Percentiles rank a stretch among this genome's conserved stretches.
Conservation (phyloP, 2,113 vertebrate genomes). For the Tursiops truncatus region DNA sequence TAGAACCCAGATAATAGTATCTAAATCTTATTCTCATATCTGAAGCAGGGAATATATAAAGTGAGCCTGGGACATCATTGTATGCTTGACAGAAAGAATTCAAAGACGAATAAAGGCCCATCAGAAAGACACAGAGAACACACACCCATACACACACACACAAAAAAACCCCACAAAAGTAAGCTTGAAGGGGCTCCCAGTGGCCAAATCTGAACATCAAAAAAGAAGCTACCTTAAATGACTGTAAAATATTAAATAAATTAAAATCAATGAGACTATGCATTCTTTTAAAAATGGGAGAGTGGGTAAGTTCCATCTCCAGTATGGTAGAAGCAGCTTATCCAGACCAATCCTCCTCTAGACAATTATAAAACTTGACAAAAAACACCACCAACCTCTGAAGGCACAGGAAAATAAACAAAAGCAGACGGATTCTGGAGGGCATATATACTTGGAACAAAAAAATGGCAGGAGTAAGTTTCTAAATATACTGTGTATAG, state of each 20-base stretch:
- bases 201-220: background rate
- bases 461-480: background rate
- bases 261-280: background rate
- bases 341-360: background rate
- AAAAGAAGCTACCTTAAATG: background rate
- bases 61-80: background rate
- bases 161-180: background rate
- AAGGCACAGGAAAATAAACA: background rate
- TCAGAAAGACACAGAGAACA: background rate
- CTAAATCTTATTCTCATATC: background rate
- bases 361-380: background rate
- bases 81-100: background rate
- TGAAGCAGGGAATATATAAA: background rate
- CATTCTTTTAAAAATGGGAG: background rate
- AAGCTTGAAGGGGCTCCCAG: background rate
- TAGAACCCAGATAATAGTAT: background rate
- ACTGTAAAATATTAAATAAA: background rate
- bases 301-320: background rate
- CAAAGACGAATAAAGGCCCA: background rate
- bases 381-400: background rate
- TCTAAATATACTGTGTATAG: background rate
- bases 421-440: background rate
- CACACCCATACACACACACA: background rate
- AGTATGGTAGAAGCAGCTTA: background rate
- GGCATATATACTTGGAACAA: background rate